Base-by-base conservation (phyloP, 2,888 invertebrate species). In the Eupithecia vulgata region DNA sequence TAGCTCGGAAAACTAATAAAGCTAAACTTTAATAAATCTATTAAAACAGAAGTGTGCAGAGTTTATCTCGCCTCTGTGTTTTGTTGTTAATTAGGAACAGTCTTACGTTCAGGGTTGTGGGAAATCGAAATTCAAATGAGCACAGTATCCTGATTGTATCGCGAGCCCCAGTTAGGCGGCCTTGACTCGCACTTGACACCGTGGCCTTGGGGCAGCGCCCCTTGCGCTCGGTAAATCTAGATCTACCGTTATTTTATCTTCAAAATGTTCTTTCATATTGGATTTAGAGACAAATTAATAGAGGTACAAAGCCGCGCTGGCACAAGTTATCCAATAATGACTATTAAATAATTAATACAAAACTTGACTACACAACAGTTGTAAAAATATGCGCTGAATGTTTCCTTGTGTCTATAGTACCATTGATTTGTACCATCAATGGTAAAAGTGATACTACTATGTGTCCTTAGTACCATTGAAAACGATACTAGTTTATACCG, bases 111-210 rank as follows among this genome's bases (percentile, higher is more conserved):
- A 74, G 74, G 74, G 74, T 74, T 68, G 74, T 68, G 48, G 65
- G 71, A 74, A 74, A 74, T 74, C 74, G 71, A 74, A 74, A 74
- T 71, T 74, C 74, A 74, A 74, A 74, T 74, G 74, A 74, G 74
- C 66, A 52, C 59, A 68, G 71, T 59, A 65, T 71, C 68, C 71
- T 74, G 71, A 74, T 71, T 59, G 68, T 74, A 78, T 76, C 76
- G 74, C 68, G 48, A 61, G 67, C 71, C 75, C 68, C 72, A 70
- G 70, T 77, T 68, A 67, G 21, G 70, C 5, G 74, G 70, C 78
- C 77, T 76, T 76, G 77, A 73, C 79, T 75, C 52, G 77, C 65
- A 72, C 79, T 79, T 79, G 79, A 77, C 76, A 71, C 76, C 6
- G 40, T 25, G 72, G 48, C 76, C 78, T 76, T 76, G 74, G 67